Evolutionary conservation across 1,140 invertebrate genomes (phyloP), one percentile per base, ranked within the genome.

Genomic region (Penaeus japonicus): DNA sequence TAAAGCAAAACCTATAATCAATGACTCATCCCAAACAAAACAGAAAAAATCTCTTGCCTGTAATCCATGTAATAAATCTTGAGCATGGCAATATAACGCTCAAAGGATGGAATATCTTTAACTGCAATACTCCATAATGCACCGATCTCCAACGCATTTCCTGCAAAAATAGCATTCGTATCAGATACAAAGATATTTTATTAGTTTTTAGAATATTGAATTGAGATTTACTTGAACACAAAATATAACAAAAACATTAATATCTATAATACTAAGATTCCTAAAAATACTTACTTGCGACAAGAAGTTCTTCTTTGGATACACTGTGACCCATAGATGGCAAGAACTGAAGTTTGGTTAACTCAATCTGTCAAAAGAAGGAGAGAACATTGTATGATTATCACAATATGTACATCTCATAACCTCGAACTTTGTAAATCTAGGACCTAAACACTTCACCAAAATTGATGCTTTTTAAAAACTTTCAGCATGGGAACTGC

Each of bases 41-140:
- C 47, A 12, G 10, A 47, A 47, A 47, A 47, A 47, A 47, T 5
- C 10, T 47, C 94, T 92, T 94, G 97, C 94, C 97, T 97, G 92
- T 99, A 99, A 94, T 99, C 98, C 92, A 98, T 97, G 92, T 99
- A 99, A 92, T 99, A 99, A 92, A 97, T 97, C 93, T 99, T 99
- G 30, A 99, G 92, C 93, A 99, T 98, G 27, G 98, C 97, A 95
- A 99, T 98, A 91, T 98, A 99, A 92, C 98, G 94, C 92, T 99
- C 98, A 93, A 99, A 99, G 0, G 97, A 95, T 90, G 97, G 96
- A 85, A 99, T 97, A 93, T 99, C 96, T 93, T 97, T 96, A 32
- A 94, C 95, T 35, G 96, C 96, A 89, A 99, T 98, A 90, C 97
- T 98, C 95, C 97, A 98, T 93, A 98, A 97, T 47, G 97, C 98